Evolutionary conservation across 2,113 vertebrate genomes (phyloP).

Genomic region (Bufo bufo): DNA sequence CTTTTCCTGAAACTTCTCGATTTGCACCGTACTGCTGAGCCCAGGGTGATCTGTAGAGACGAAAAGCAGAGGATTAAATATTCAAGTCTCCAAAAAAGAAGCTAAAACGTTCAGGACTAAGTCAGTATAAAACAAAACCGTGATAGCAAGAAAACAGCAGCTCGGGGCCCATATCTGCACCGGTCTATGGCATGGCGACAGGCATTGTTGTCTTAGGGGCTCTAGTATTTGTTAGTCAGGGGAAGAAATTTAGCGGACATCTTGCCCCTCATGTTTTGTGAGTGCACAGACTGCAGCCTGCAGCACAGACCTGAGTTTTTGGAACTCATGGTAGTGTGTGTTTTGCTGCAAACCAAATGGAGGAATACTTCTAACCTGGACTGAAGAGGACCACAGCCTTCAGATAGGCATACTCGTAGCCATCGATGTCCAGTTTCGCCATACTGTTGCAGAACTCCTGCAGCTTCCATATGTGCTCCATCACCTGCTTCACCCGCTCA

Average conservation of each 20-base stretch:
- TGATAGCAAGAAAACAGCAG: too few relatives aligned
- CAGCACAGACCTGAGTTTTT: not conserved
- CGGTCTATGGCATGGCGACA: too few relatives aligned
- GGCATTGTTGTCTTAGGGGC: too few relatives aligned
- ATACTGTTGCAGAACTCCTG: conserved; percentile 99
- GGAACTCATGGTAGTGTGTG: not conserved
- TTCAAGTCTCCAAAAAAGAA: too few relatives aligned
- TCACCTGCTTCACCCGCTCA: conserved; percentile 94
- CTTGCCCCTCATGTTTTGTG: too few relatives aligned
- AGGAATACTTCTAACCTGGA: conserved; percentile 84
- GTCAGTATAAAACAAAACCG: too few relatives aligned
- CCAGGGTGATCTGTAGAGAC: conserved; percentile 90
- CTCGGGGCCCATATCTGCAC: too few relatives aligned
- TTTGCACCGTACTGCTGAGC: conserved; percentile 88
- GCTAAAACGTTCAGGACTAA: too few relatives aligned
- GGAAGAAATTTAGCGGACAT: too few relatives aligned
- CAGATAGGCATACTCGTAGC: conserved; percentile 97
- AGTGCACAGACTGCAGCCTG: not conserved
- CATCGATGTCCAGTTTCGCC: conserved; percentile 91
- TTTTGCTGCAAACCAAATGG: too few relatives aligned
- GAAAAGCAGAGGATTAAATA: not conserved
- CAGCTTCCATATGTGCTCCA: conserved; percentile 99
- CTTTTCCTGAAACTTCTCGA: conserved; percentile 98
- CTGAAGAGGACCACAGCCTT: conserved; percentile 98
- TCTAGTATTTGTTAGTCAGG: too few relatives aligned